A percentile compares a stretch with the other conserved stretches of the same genome.
These are phyloP conservation scores for Brachyopa scutellaris DNA, from an alignment of 2,888 invertebrate species.

Conservation along the genomic window DNA sequence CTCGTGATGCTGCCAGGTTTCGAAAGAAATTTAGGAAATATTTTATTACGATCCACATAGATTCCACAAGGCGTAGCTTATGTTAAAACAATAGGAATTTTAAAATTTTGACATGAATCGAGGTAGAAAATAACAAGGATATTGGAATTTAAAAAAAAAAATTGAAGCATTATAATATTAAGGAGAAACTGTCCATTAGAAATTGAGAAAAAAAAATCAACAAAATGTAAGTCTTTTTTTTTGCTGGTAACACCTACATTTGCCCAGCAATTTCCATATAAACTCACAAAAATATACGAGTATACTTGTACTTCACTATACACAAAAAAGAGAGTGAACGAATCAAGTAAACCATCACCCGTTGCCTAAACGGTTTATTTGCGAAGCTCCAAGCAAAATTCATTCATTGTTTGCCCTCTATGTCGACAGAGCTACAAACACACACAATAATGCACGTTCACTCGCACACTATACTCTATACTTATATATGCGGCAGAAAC, in stretches of 20 bases:
- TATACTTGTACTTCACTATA: neutral
- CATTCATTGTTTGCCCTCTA: slow-evolving; percentile 43
- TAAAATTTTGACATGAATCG: no score
- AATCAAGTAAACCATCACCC: slow-evolving; percentile 46
- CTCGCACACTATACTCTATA: neutral
- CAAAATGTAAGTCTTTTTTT: no score
- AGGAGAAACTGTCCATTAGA: no score
- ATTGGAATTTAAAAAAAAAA: no score
- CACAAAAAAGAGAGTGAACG: neutral
- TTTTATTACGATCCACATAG: neutral
- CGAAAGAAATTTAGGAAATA: neutral
- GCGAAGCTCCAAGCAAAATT: slow-evolving; percentile 25
- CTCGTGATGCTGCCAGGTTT: neutral
- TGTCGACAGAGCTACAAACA: neutral
- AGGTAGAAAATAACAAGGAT: no score
- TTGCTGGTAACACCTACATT: no score
- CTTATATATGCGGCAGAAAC: slow-evolving; percentile 23
- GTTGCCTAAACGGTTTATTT: slow-evolving; percentile 47
- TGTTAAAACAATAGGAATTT: neutral
- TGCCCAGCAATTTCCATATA: no score
- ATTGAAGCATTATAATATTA: no score
- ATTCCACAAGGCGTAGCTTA: neutral
- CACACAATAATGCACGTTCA: neutral
- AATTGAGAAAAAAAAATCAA: no score
- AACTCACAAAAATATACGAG: no score